Conservation (phyloP, 2,888 invertebrate genomes). For the Zeuzera pyrina region DNA sequence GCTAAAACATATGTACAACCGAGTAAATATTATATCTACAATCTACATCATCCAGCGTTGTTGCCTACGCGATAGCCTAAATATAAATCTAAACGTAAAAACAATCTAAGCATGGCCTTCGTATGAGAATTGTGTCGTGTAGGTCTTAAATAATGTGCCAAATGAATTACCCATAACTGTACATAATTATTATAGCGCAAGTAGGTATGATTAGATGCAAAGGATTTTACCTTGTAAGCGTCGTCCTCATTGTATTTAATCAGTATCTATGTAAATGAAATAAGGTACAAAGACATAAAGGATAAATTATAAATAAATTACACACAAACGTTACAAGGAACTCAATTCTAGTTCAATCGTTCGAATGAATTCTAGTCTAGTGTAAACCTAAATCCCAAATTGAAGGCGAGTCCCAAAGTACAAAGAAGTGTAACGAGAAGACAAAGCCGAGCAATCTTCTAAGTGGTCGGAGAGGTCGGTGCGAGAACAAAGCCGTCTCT, state of each 20-base stretch:
- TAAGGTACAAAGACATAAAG: too few relatives aligned
- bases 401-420: slow-evolving; percentile 36
- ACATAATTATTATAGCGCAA: slow-evolving; percentile 19
- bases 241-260: slow-evolving; percentile 13
- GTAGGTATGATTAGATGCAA: slow-evolving; percentile 19
- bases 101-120: slow-evolving; percentile 45
- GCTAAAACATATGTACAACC: too few relatives aligned
- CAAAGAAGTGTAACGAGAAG: slow-evolving; percentile 52
- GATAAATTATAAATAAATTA: too few relatives aligned
- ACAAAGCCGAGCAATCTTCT: slow-evolving; percentile 64
- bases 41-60: too few relatives aligned
- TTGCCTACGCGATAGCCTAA: slow-evolving; percentile 45
- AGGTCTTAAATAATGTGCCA: slow-evolving; percentile 32
- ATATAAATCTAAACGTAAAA: slow-evolving; percentile 46
- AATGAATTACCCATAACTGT: slow-evolving; percentile 30
- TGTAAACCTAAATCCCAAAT: slow-evolving; percentile 42
- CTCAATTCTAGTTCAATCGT: too few relatives aligned
- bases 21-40: too few relatives aligned
- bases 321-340: too few relatives aligned
- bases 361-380: slow-evolving; percentile 5
- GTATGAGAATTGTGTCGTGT: slow-evolving; percentile 29
- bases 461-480: slow-evolving; percentile 58
- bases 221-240: slow-evolving; percentile 18
- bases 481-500: slow-evolving; percentile 42
- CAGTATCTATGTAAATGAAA: slow-evolving; percentile 8